phyloP scores from a whole-genome alignment of 2,113 vertebrate genomes.

The Oncorhynchus clarkii region DNA sequence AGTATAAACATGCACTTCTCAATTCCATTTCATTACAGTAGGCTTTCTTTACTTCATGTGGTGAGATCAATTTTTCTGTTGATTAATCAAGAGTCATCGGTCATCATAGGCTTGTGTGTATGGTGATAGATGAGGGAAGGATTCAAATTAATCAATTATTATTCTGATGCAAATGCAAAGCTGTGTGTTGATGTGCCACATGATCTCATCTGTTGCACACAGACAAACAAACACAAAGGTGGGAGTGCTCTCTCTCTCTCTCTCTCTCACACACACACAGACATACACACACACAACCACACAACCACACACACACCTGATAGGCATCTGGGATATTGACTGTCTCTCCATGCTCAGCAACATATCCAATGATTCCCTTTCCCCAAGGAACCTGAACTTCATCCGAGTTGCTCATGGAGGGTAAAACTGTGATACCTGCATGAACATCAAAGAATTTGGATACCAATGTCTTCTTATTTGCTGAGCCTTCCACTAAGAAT shows the following conservation, averaged over 20 bases:
- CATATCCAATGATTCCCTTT: constrained; percentile 97
- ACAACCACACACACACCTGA: constrained; percentile 80
- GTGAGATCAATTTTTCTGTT: not conserved
- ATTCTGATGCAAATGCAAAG: too few relatives aligned
- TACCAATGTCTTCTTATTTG: constrained; percentile 91
- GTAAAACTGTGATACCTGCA: constrained; percentile 89
- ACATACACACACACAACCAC: not conserved
- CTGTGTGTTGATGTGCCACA: too few relatives aligned
- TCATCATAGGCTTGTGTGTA: too few relatives aligned
- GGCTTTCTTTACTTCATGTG: not conserved
- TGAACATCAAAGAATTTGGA: constrained; percentile 98
- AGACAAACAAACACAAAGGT: constrained; percentile 1
- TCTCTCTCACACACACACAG: constrained; percentile 21
- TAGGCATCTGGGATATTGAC: constrained; percentile 98
- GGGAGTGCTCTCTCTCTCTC: not conserved
- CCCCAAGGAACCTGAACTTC: constrained; percentile 99
- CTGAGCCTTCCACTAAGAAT: constrained; percentile 89
- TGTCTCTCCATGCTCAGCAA: constrained; percentile 94
- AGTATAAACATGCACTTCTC: not conserved
- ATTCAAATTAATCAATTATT: not conserved
- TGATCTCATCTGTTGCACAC: not conserved
- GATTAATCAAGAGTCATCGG: not conserved
- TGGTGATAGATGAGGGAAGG: not conserved
- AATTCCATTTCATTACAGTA: too few relatives aligned
- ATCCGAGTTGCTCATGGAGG: constrained; percentile 85